Evolutionary conservation across 2,888 invertebrate species (phyloP), one percentile per base, ranked within the genome.

Genomic region (Drosophila ustulata): DNA sequence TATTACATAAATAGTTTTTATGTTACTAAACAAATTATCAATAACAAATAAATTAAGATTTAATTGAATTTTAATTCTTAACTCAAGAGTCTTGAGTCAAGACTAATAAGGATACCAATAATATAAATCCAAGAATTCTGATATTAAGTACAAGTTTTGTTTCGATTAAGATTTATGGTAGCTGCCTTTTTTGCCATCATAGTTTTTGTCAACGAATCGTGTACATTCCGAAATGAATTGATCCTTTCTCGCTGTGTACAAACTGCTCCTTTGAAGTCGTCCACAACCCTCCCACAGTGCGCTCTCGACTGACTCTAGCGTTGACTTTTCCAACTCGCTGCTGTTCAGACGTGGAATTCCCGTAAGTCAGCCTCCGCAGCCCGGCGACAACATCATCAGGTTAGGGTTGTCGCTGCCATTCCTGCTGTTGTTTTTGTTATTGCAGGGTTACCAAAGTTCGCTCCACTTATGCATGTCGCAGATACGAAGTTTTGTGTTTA

Each of bases 401-500:
- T 8, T 47, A 30, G 8, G 41, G 39, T 50, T 63, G 55, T 28
- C 34, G 1, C 34, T 26, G 25, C 18, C 18, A 18, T 18, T 18
- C 1, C 18, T 18, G 18, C 18, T 18, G 28, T 9, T 52, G 13
- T 25, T n/a, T 23, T 26, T 52, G 37, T 18, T 52, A 9, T 56
- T 25, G 18, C 59, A 34, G 59, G 18, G 45, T 46, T 56, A n/a
- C 57, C 49, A 49, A 57, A 46, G 50, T 28, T 56, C 62, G 53
- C 45, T 63, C 49, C 41, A 65, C 66, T 73, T 75, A 70, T 77
- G 75, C 74, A 73, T 73, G 59, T 51, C 52, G 62, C 39, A 73
- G 76, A 77, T 78, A 76, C 70, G 66, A 78, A 71, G 51, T 66
- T 78, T 59, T 61, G 83, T 91, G 91, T 91, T 91, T 91, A 90